A percentile compares a stretch with the other conserved stretches of the same genome.
Conservation (phyloP, 2,888 invertebrate species). For the Polydrusus cervinus region DNA sequence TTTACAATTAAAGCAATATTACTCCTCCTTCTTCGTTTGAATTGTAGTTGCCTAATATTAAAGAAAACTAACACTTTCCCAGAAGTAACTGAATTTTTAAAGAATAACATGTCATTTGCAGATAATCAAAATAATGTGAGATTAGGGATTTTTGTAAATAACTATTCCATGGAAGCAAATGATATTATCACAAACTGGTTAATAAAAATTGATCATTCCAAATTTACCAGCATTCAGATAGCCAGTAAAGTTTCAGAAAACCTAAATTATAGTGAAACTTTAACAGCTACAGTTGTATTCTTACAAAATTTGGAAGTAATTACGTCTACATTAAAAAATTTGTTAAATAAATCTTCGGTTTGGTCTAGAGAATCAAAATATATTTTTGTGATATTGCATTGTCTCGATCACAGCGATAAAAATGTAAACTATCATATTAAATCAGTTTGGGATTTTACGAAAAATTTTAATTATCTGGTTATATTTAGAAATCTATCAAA, state of each 20-base stretch:
- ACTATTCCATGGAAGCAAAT: conserved; percentile 3
- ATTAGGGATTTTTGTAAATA: conserved; percentile 11
- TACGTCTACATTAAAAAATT: not conserved
- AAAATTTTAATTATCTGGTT: not conserved
- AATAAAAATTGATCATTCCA: not conserved
- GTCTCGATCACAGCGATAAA: not conserved
- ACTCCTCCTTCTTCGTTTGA: not conserved
- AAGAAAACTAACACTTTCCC: not conserved
- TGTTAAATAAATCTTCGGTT: not conserved
- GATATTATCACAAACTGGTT: conserved; percentile 9
- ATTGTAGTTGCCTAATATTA: not conserved
- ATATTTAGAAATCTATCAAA: not conserved
- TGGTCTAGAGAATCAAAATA: conserved; percentile 13
- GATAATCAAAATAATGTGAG: not conserved
- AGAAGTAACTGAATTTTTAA: not conserved
- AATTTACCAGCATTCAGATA: not conserved
- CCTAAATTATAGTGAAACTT: not conserved
- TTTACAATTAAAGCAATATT: not conserved
- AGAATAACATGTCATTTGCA: not conserved
- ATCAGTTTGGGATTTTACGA: not conserved
- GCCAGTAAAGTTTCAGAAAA: not conserved
- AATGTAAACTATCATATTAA: not conserved
- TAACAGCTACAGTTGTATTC: not conserved
- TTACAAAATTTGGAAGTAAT: not conserved
- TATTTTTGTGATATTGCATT: not conserved